phyloP scores from a whole-genome alignment of 2,888 invertebrate genomes.

The Ectemnius continuus region DNA sequence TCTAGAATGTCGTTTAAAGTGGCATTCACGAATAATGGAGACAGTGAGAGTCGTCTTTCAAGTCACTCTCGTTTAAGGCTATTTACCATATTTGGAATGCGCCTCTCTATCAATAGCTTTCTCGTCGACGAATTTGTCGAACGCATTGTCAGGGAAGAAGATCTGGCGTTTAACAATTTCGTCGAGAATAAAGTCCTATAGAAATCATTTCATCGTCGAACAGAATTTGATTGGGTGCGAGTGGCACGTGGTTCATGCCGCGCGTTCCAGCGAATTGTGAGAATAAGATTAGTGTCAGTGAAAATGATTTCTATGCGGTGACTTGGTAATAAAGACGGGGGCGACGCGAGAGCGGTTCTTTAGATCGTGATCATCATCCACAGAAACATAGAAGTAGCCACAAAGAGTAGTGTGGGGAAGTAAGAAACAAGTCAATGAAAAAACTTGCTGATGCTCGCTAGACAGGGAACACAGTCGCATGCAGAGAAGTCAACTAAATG shows the following conservation, averaged over 20 bases:
- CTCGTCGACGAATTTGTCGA: slow-evolving; percentile 30
- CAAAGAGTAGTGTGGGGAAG: slow-evolving; percentile 40
- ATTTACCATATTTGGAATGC: too few relatives aligned
- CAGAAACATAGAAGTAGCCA: slow-evolving; percentile 43
- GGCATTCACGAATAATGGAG: slow-evolving; percentile 53
- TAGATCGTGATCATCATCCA: slow-evolving; percentile 14
- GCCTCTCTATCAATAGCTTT: background rate
- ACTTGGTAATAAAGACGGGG: slow-evolving; percentile 37
- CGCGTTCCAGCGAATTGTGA: slow-evolving; percentile 17
- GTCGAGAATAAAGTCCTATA: slow-evolving; percentile 27
- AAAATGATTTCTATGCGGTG: slow-evolving; percentile 61
- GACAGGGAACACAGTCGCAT: slow-evolving; percentile 52
- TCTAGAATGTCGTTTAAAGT: slow-evolving; percentile 53
- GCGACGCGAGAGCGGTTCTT: slow-evolving; percentile 18
- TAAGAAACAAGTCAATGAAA: slow-evolving; percentile 43
- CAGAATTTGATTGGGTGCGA: slow-evolving; percentile 19
- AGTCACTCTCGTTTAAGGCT: slow-evolving; percentile 31
- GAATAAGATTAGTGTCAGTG: slow-evolving; percentile 23
- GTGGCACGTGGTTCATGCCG: slow-evolving; percentile 30
- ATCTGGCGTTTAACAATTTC: slow-evolving; percentile 31
- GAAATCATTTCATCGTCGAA: slow-evolving; percentile 51
- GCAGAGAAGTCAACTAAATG: slow-evolving; percentile 37
- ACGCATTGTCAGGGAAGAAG: slow-evolving; percentile 5
- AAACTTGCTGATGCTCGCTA: slow-evolving; percentile 52
- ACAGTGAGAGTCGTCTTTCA: slow-evolving; percentile 44